Evolutionary conservation across 2,888 invertebrate species (phyloP).

Genomic region (Argyresthia albistria): DNA sequence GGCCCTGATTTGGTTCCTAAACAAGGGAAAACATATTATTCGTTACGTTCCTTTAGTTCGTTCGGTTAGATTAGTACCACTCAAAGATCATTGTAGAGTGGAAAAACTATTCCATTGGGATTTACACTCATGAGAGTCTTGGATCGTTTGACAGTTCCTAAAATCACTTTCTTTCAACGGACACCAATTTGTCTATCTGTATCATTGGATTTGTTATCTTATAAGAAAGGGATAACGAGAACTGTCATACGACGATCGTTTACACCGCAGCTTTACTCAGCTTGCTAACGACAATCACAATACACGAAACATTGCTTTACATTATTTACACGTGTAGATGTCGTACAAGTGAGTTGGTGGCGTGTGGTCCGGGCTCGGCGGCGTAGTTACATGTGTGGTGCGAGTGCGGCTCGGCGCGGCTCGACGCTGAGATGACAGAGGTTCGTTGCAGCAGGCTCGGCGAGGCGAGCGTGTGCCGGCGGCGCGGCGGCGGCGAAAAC

Average conservation of each 20-base stretch:
- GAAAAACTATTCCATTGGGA: no score
- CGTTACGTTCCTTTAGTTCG: conserved; percentile 1
- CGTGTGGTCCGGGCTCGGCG: background rate
- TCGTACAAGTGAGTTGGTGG: background rate
- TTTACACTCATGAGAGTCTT: no score
- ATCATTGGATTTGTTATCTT: no score
- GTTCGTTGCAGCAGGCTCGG: conserved; percentile 75
- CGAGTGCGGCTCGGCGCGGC: conserved; percentile 80
- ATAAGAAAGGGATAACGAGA: no score
- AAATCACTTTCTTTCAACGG: no score
- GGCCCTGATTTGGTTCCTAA: conserved; percentile 37
- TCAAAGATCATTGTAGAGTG: no score
- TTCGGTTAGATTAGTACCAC: no score
- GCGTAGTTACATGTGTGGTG: conserved; percentile 91
- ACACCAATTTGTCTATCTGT: no score
- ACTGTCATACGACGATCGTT: no score
- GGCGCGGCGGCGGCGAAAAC: conserved; percentile 86
- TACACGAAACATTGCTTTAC: conserved; percentile 43
- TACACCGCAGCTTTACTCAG: no score
- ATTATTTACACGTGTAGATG: conserved; percentile 35
- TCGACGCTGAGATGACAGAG: conserved; percentile 83
- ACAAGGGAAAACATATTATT: conserved; percentile 31
- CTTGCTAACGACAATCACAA: conserved; percentile 9
- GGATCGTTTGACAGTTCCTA: no score
- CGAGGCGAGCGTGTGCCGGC: conserved; percentile 72